These are phyloP conservation scores for Dinomys branickii DNA, from an alignment of 2,113 vertebrate genomes.

Conservation along the genomic window DNA sequence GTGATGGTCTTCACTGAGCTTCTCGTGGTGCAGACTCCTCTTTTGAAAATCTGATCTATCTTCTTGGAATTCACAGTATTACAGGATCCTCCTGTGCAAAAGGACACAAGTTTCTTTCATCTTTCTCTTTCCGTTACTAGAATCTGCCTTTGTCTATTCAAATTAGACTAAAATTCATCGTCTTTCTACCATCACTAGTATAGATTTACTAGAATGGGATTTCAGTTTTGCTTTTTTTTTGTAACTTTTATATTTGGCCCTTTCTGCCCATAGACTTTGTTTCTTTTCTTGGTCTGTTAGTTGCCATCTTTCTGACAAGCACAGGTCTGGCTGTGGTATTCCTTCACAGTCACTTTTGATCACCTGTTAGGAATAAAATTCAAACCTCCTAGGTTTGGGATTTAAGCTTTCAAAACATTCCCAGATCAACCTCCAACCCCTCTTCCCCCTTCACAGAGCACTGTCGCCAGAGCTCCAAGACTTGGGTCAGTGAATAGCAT, in stretches of 20 bases:
- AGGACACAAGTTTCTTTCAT: not conserved
- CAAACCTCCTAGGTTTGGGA: not conserved
- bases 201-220: not conserved
- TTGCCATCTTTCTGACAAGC: not conserved
- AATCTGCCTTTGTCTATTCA: not conserved
- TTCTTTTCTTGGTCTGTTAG: not conserved
- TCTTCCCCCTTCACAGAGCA: not conserved
- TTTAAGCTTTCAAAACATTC: not conserved
- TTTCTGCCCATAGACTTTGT: not conserved
- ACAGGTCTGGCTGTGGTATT: not conserved
- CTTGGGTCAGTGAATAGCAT: not conserved
- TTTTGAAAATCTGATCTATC: not conserved
- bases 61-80: not conserved
- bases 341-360: not conserved
- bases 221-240: not conserved
- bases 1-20: not conserved
- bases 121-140: not conserved
- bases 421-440: not conserved
- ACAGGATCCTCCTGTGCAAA: not conserved
- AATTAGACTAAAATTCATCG: not conserved
- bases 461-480: fast-evolving
- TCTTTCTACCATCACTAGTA: not conserved
- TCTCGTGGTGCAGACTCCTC: not conserved
- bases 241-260: not conserved
- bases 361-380: not conserved